Evolutionary conservation across 2,888 invertebrate genomes (phyloP).

Genomic region (Nemoura dubitans): DNA sequence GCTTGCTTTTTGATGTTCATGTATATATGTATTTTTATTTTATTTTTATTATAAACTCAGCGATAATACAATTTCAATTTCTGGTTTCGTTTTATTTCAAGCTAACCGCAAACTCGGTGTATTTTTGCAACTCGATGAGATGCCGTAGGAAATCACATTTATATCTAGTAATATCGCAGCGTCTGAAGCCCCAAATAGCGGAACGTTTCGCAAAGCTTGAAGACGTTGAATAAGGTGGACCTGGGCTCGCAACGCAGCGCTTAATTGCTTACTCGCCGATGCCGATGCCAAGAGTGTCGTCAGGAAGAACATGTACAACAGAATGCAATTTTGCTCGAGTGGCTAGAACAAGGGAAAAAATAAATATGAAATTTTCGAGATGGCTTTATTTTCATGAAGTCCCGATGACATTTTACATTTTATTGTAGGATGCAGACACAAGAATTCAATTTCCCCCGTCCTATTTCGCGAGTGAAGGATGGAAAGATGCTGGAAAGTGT

Average conservation of each 20-base stretch:
- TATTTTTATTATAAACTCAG: too few relatives aligned
- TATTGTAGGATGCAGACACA: neutral
- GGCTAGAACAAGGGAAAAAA: neutral
- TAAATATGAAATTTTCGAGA: neutral
- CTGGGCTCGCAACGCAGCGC: too few relatives aligned
- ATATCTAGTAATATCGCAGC: neutral
- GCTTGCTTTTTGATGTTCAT: neutral
- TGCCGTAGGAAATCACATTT: neutral
- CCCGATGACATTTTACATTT: constrained; percentile 3
- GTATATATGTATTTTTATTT: neutral
- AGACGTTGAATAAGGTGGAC: too few relatives aligned
- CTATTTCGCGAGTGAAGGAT: neutral
- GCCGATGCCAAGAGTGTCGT: neutral
- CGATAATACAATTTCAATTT: too few relatives aligned
- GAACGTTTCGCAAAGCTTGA: neutral
- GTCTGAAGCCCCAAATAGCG: neutral
- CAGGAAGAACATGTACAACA: neutral
- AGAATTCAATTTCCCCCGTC: neutral
- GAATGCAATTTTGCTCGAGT: neutral
- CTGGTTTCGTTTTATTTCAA: too few relatives aligned
- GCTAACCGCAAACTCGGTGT: neutral
- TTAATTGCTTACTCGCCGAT: neutral
- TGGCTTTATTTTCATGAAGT: neutral
- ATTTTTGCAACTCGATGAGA: neutral
- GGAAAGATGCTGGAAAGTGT: neutral